Percentiles rank a stretch among this genome's conserved stretches.
Evolutionary conservation across 2,113 vertebrate species (phyloP).

Genomic region (Glareola pratincola): DNA sequence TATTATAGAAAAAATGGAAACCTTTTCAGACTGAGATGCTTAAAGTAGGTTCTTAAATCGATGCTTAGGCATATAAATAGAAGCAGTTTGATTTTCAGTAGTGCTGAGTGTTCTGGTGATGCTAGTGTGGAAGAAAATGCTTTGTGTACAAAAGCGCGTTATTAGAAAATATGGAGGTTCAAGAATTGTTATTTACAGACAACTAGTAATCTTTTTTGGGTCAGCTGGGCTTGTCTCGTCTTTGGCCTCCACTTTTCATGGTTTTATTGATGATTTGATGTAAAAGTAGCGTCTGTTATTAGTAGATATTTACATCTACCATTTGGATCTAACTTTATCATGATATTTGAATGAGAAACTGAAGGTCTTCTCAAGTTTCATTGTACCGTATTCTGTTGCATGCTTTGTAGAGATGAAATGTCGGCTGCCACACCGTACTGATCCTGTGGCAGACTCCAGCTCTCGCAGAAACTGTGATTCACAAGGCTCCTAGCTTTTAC

Average conservation of each 20-base stretch:
- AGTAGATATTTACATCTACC: neutral
- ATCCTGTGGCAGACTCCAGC: neutral
- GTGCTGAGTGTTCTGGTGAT: conserved; percentile 6
- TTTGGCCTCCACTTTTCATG: neutral
- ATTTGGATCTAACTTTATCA: neutral
- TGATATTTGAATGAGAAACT: neutral
- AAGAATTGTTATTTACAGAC: neutral
- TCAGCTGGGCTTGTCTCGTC: neutral
- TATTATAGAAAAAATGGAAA: neutral
- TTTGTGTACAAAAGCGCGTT: neutral
- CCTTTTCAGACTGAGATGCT: neutral
- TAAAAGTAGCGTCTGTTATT: neutral
- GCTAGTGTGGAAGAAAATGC: neutral
- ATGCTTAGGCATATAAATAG: conserved; percentile 33
- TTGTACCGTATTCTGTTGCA: neutral
- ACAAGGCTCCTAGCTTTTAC: neutral
- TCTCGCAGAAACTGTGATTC: neutral
- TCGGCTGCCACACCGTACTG: neutral
- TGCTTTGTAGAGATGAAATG: neutral
- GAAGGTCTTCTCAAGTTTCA: neutral
- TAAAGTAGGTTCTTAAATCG: conserved; percentile 10
- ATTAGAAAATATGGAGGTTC: conserved; percentile 7
- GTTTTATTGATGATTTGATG: neutral
- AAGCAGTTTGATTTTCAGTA: conserved; percentile 18
- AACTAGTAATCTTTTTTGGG: neutral